Conservation (phyloP, 2,113 vertebrate species). For the Tamias sibiricus region DNA sequence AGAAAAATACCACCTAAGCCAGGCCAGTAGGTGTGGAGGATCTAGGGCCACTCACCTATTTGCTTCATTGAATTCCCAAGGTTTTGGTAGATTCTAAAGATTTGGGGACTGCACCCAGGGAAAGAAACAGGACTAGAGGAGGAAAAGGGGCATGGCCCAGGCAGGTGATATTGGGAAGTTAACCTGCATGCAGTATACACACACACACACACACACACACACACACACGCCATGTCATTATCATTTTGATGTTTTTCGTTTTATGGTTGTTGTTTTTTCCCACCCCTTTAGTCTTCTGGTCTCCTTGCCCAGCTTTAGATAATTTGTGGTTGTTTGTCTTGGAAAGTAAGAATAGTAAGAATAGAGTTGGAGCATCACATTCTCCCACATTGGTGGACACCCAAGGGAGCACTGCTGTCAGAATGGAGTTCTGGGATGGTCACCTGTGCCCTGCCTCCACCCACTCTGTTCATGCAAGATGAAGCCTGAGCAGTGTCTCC, state of each 20-base stretch:
- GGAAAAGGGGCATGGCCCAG: too few species aligned
- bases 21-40: too few species aligned
- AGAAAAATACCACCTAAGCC: background rate
- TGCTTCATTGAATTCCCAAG: background rate
- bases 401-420: background rate
- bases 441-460: background rate
- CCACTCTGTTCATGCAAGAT: background rate
- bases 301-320: background rate
- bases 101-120: background rate
- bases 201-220: too few species aligned
- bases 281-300: background rate
- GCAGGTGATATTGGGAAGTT: background rate
- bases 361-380: background rate
- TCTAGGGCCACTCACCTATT: background rate
- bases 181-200: background rate
- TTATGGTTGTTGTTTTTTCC: background rate
- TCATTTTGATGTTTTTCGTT: background rate
- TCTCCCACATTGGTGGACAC: background rate
- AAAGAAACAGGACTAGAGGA: background rate
- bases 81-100: background rate
- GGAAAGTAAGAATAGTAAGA: background rate
- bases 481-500: background rate
- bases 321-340: constrained; percentile 24
- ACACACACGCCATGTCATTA: background rate
- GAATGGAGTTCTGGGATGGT: background rate